Conservation (phyloP, 2,113 vertebrate species). For the Ageneiosus marmoratus region DNA sequence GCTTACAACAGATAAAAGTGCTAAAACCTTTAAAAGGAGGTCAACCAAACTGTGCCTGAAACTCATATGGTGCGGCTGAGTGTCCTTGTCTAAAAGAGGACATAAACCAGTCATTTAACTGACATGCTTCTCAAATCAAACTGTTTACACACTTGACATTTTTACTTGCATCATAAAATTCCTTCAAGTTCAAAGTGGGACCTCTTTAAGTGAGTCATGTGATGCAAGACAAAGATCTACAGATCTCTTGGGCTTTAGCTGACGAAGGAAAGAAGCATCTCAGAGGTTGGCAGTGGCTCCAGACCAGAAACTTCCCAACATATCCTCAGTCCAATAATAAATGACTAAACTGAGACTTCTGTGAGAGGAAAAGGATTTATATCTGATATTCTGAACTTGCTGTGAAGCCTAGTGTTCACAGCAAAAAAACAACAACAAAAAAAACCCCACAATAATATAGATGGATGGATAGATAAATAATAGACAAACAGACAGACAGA, state of each 20-base stretch:
- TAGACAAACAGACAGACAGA: no score
- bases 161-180: slow-evolving; percentile 63
- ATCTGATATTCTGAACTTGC: no score
- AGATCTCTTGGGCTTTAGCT: slow-evolving; percentile 56
- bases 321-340: background rate
- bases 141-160: slow-evolving; percentile 57
- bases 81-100: slow-evolving; percentile 46
- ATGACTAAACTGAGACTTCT: background rate
- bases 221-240: slow-evolving; percentile 56
- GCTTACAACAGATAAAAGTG: slow-evolving; percentile 47
- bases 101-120: slow-evolving; percentile 56
- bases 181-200: slow-evolving; percentile 57
- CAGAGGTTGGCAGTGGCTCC: slow-evolving; percentile 59
- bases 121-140: slow-evolving; percentile 58
- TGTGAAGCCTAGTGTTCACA: background rate
- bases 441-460: no score
- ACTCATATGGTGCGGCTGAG: slow-evolving; percentile 51
- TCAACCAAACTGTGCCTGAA: slow-evolving; percentile 52
- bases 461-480: no score
- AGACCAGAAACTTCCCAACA: slow-evolving; percentile 23
- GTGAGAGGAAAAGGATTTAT: background rate
- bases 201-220: slow-evolving; percentile 55
- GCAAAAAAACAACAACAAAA: no score
- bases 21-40: slow-evolving; percentile 54
- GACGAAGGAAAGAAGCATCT: slow-evolving; percentile 47